A percentile compares a stretch with the other conserved stretches of the same genome.
These are phyloP conservation scores for Lycocorax pyrrhopterus DNA, from an alignment of 2,113 vertebrate genomes.

Conservation along the genomic window DNA sequence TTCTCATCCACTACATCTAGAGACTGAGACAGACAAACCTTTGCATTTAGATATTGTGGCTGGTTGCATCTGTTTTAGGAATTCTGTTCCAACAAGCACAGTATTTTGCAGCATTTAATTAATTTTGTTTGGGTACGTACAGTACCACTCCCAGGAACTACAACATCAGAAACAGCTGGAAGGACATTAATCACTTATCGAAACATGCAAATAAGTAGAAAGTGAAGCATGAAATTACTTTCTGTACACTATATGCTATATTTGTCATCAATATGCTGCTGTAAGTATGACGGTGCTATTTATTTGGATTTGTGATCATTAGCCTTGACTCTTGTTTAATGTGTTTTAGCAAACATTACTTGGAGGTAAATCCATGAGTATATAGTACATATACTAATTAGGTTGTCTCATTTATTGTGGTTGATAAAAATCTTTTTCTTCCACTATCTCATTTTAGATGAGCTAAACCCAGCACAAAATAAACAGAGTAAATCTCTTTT, in stretches of 20 bases:
- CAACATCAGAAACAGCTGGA: not conserved
- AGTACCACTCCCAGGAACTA: not conserved
- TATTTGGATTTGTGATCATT: not conserved
- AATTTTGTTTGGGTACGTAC: not conserved
- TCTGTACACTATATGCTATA: not conserved
- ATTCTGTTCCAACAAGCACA: not conserved
- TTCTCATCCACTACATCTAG: not conserved
- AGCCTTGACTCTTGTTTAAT: not conserved
- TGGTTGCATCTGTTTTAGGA: not conserved
- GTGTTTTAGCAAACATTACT: not conserved
- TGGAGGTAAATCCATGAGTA: not conserved
- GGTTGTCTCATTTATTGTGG: not conserved
- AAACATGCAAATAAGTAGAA: conserved; percentile 24
- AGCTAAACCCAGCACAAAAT: not conserved
- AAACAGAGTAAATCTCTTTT: not conserved
- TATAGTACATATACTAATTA: not conserved
- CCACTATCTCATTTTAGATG: not conserved
- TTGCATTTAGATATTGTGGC: not conserved
- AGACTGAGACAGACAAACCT: not conserved
- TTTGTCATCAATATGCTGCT: not conserved
- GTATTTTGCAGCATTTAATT: not conserved
- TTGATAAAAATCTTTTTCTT: not conserved
- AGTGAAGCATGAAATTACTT: conserved; percentile 34
- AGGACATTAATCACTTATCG: not conserved
- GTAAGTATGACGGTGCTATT: not conserved